Evolutionary conservation across 2,888 invertebrate genomes (phyloP).

Genomic region (Drosophila crucigera): DNA sequence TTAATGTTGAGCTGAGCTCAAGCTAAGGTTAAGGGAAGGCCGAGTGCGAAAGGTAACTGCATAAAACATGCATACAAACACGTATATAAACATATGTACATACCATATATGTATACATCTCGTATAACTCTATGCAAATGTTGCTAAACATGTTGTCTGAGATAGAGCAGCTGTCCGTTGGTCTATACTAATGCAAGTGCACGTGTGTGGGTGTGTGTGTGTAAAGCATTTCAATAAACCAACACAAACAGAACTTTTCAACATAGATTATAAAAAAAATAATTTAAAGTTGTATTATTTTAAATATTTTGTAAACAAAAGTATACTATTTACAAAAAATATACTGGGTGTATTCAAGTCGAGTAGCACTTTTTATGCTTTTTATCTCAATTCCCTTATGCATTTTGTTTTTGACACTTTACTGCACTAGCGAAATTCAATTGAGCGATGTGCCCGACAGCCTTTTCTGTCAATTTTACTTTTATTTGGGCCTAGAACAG

Average conservation of each 20-base stretch:
- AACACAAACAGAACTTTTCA: constrained; percentile 23
- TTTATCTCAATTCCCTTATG: constrained; percentile 7
- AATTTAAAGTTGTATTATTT: neutral
- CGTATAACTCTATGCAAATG: constrained; percentile 52
- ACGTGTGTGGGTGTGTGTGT: constrained; percentile 20
- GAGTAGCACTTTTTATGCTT: neutral
- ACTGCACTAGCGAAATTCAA: constrained; percentile 34
- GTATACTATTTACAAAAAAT: neutral
- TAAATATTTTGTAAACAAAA: neutral
- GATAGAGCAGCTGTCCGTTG: constrained; percentile 48
- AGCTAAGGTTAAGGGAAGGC: constrained; percentile 64
- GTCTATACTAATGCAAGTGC: constrained; percentile 6
- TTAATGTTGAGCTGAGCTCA: constrained; percentile 39
- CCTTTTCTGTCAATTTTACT: constrained; percentile 52
- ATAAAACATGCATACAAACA: neutral
- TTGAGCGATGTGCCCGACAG: constrained; percentile 47
- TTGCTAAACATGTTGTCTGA: constrained; percentile 51
- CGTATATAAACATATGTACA: neutral
- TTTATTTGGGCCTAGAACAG: constrained; percentile 51
- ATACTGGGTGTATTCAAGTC: constrained; percentile 1
- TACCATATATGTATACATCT: neutral
- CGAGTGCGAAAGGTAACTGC: constrained; percentile 47
- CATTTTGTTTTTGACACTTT: constrained; percentile 24
- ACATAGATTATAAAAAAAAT: neutral
- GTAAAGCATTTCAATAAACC: constrained; percentile 28